These are phyloP conservation scores for Campoplex nolae DNA, from an alignment of 2,888 invertebrate genomes.

Conservation along the genomic window DNA sequence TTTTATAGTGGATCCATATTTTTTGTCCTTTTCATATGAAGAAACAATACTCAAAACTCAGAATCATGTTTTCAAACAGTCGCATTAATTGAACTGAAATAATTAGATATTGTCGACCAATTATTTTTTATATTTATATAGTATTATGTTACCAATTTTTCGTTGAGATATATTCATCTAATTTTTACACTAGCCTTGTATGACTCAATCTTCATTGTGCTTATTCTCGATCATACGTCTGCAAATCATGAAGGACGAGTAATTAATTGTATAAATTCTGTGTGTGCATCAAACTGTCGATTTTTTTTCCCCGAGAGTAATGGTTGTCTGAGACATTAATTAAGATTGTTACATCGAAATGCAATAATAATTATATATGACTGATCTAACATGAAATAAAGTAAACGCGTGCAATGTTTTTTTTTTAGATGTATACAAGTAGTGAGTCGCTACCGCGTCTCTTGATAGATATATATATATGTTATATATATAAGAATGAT, in stretches of 20 bases:
- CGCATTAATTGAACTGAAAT: slow-evolving; percentile 31
- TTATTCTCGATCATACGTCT: slow-evolving; percentile 34
- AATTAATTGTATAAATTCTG: slow-evolving; percentile 25
- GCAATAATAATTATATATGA: slow-evolving; percentile 49
- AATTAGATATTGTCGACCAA: slow-evolving; percentile 60
- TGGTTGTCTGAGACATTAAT: slow-evolving; percentile 15
- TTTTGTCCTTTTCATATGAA: slow-evolving; percentile 9
- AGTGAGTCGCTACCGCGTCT: neutral
- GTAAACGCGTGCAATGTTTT: slow-evolving; percentile 57
- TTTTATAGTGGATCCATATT: slow-evolving; percentile 19
- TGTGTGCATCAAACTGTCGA: slow-evolving; percentile 45
- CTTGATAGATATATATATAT: slow-evolving; percentile 45
- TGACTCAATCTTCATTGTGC: slow-evolving; percentile 37
- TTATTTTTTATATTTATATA: slow-evolving; percentile 62
- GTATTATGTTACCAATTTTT: slow-evolving; percentile 56
- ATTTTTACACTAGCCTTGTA: slow-evolving; percentile 29
- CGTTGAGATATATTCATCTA: slow-evolving; percentile 23
- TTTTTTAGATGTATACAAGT: slow-evolving; percentile 68
- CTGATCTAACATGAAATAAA: slow-evolving; percentile 45
- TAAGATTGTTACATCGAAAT: slow-evolving; percentile 43
- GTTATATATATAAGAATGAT: no score
- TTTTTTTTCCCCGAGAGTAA: slow-evolving; percentile 34
- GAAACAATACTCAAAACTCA: slow-evolving; percentile 15
- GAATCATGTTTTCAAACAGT: slow-evolving; percentile 36
- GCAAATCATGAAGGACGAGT: slow-evolving; percentile 37